A percentile compares a stretch with the other conserved stretches of the same genome.
Conservation (phyloP, 2,113 vertebrate species). For the Lophotis ruficrista region DNA sequence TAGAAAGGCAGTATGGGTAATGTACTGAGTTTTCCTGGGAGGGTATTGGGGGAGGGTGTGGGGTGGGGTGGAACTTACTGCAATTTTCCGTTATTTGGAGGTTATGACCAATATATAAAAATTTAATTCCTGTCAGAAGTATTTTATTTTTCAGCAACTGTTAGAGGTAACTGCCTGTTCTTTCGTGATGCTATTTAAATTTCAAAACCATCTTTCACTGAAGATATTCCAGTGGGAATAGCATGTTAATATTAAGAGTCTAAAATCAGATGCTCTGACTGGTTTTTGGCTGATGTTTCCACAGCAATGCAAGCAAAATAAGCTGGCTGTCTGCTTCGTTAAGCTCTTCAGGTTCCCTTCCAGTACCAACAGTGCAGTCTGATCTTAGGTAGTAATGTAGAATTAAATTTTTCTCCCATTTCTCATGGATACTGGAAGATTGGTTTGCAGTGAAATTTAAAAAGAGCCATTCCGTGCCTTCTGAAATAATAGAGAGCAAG, state of each 20-base stretch:
- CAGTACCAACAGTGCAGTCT: neutral
- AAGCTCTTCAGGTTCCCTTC: neutral
- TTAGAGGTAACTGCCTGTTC: neutral
- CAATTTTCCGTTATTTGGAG: neutral
- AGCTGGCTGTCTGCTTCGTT: neutral
- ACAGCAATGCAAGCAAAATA: neutral
- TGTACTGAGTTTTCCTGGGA: neutral
- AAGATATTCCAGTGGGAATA: neutral
- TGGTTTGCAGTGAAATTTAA: neutral
- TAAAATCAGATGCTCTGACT: neutral
- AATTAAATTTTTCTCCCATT: neutral
- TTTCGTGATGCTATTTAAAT: neutral
- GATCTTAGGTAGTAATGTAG: neutral
- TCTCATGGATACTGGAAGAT: neutral
- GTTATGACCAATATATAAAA: neutral
- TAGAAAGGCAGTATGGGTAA: neutral
- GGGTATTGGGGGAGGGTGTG: too few species aligned
- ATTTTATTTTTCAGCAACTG: neutral
- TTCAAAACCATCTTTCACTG: neutral
- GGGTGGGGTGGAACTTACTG: neutral
- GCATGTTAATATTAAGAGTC: neutral
- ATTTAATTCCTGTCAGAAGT: neutral
- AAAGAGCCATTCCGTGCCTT: neutral
- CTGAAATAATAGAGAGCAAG: neutral
- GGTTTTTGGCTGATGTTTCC: neutral